Conservation (phyloP, 2,113 vertebrate species). For the Melanerpes aurifrons region DNA sequence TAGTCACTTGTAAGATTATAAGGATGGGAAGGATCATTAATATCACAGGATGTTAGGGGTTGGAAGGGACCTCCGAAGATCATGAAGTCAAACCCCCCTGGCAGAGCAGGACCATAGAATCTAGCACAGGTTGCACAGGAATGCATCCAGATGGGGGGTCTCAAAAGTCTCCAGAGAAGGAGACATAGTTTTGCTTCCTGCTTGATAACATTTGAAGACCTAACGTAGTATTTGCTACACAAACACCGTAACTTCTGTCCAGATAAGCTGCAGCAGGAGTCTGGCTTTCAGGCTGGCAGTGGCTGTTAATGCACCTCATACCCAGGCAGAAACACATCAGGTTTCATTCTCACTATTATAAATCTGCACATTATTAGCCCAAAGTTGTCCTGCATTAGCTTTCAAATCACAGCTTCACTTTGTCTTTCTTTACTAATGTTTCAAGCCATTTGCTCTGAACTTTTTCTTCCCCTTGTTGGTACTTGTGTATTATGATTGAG, state of each 20-base stretch:
- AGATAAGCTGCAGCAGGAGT: not conserved
- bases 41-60: too few species aligned
- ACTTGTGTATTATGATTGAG: not conserved
- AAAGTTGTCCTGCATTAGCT: not conserved
- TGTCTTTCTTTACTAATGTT: not conserved
- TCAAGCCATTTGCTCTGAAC: not conserved
- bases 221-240: not conserved
- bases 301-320: not conserved
- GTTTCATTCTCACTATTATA: not conserved
- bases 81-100: too few species aligned
- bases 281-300: not conserved
- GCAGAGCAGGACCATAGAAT: too few species aligned
- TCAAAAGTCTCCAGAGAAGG: too few species aligned
- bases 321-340: not conserved
- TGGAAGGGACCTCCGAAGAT: too few species aligned
- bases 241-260: not conserved
- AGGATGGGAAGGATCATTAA: not conserved
- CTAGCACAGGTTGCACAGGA: too few species aligned
- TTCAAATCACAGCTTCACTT: not conserved
- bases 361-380: slow-evolving; percentile 8
- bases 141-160: too few species aligned
- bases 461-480: not conserved
- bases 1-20: not conserved
- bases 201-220: not conserved
- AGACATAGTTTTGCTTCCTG: not conserved